Base-by-base conservation (phyloP, 2,888 invertebrate genomes). In the Drosophila ezoana region DNA sequence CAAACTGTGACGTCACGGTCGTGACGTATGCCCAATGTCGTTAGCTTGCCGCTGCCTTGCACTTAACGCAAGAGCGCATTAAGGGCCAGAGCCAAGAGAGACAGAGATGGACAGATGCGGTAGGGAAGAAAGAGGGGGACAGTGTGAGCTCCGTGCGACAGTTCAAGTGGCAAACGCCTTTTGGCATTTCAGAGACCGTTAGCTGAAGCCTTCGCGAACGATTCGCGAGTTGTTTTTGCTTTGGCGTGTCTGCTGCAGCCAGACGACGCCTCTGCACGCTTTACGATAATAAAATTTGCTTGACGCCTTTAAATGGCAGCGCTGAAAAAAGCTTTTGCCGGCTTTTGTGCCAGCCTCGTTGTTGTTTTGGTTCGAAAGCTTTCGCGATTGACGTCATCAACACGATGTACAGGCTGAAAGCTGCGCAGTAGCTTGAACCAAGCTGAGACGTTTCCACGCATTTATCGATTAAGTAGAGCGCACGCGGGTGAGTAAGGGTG, bases 301-400 rank as follows among this genome's bases (percentile, higher is more conserved):
- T 75, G 82, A 81, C 82, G 76, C 80, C 75, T 83, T 44, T 32
- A 41, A 65, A 59, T 69, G 79, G 45, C 70, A 61, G 45, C 67
- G 67, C 56, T 44, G 54, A 2, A 32, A 49, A 57, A 60, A 85
- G 87, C 87, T 85, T 71, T 73, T 75, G 76, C 86, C 90, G 90
- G 90, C 86, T 76, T 89, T 89, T 87, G 73, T 72, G 61, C 45
- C 18, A 9, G 44, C 23, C 14, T 35, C 53, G 20, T 14, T 77
- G 76, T 76, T 72, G 76, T 74, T 78, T 81, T 81, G 68, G 62
- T 66, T 69, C 47, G 23, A 32, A 52, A 91, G 90, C 91, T 90
- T 89, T 90, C 78, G 70, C 90, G 69, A 90, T 90, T 90, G 91
- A 90, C 90, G 90, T 90, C 90, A 90, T 85, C 79, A 74, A 66